phyloP scores from a whole-genome alignment of 1,140 invertebrate genomes.

The Argopecten irradians region DNA sequence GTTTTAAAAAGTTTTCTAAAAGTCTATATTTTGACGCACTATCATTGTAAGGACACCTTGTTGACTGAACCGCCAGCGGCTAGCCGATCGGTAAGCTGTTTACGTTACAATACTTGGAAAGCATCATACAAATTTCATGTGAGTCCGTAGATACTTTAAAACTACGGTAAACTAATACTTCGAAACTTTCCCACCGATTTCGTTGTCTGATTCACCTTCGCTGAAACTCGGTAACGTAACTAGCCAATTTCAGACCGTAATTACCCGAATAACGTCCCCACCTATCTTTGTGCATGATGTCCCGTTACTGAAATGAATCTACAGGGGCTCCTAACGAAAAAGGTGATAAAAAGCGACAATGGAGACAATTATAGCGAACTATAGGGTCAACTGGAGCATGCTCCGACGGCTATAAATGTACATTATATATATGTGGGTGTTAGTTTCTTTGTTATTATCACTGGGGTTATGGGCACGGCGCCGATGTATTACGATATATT shows the following conservation, averaged over 20 bases:
- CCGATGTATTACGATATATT: no score
- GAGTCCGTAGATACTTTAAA: background rate
- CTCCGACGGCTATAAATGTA: background rate
- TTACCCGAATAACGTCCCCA: background rate
- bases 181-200: conserved; percentile 8
- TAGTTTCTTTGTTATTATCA: background rate
- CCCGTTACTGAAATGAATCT: background rate
- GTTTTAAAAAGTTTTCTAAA: no score
- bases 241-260: background rate
- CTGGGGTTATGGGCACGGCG: background rate
- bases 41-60: background rate
- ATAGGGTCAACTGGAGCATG: background rate
- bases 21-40: no score
- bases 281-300: background rate
- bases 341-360: background rate
- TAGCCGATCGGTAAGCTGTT: background rate
- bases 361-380: background rate
- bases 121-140: background rate
- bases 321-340: background rate
- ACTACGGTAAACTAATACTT: background rate
- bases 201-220: background rate
- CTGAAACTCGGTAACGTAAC: background rate
- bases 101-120: background rate
- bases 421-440: background rate
- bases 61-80: background rate